Base-by-base conservation (phyloP, 2,113 vertebrate species). In the Phylloscopus trochilus region DNA sequence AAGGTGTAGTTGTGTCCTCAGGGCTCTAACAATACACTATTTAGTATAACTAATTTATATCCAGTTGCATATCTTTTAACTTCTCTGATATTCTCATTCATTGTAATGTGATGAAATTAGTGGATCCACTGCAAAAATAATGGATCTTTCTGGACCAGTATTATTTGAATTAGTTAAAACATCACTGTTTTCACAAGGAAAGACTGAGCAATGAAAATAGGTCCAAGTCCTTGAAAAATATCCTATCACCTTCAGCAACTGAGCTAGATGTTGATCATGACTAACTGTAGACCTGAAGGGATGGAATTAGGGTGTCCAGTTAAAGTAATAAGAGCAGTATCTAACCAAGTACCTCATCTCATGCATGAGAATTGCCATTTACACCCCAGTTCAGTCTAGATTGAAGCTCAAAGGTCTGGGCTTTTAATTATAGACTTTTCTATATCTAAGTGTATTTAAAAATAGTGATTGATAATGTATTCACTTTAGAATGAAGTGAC, bases 351-450 rank as follows among this genome's bases (percentile, higher is more conserved):
- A 27, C 17, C 0, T 4, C 28, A 28, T 72, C 47, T 56, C 53
- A 15, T 7, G 1, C 0, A 1, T 3, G 1, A 77, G 11, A 18
- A 58, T 28, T 87, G 56, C 67, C n/a, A 41, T 64, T 87, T 82
- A 22, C 55, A 24, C 68, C 66, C 66, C 70, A n/a, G 39, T 15
- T 70, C 78, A 56, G 20, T 58, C 35, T 35, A 47, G 49, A 43
- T 5, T 5, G 3, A 43, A 67, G 52, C 74, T 85, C 33, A 79
- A 75, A 90, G 75, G 58, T 79, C 76, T 90, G 19, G 43, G n/a
- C 53, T 93, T 23, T 67, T 87, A 90, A 79, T 84, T 87, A 73
- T 2, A 87, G 84, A 35, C 30, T 84, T 47, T 79, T 84, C 16
- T 84, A 31, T n/a, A 60, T 55, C 12, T 35, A 94, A 81, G 74